phyloP scores from a whole-genome alignment of 2,888 invertebrate genomes.

The Drosophila paramelanica region DNA sequence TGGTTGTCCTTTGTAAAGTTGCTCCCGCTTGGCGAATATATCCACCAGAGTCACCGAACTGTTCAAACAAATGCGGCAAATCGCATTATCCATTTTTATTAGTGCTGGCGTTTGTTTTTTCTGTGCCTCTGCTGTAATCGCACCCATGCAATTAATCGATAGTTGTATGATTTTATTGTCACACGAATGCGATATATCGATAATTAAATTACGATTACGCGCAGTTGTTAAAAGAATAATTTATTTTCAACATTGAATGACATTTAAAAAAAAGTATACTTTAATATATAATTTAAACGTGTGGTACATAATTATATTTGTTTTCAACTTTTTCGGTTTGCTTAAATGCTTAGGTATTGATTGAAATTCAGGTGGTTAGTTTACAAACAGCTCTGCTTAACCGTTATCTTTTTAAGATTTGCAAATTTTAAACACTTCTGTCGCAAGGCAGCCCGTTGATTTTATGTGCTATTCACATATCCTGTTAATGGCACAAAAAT shows the following conservation, averaged over 20 bases:
- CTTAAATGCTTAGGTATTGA: constrained; percentile 72
- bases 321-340: constrained; percentile 43
- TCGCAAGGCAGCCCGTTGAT: constrained; percentile 39
- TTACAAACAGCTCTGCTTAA: constrained; percentile 40
- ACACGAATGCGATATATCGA: constrained; percentile 28
- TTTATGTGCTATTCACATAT: constrained; percentile 16
- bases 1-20: not conserved
- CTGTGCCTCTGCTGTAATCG: constrained; percentile 21
- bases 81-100: constrained; percentile 20
- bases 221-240: constrained; percentile 67
- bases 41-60: constrained; percentile 30
- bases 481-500: constrained; percentile 63
- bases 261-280: constrained; percentile 56
- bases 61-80: constrained; percentile 41
- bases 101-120: not conserved
- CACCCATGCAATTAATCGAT: constrained; percentile 20
- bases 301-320: constrained; percentile 51
- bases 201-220: not conserved
- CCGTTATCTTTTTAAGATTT: constrained; percentile 41
- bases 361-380: constrained; percentile 75
- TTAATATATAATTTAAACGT: constrained; percentile 49
- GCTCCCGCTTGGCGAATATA: constrained; percentile 34
- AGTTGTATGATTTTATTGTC: too few relatives aligned
- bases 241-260: constrained; percentile 80
- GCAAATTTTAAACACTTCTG: constrained; percentile 39